Evolutionary conservation across 2,888 invertebrate genomes (phyloP), one percentile per base, ranked within the genome.

Genomic region (Ennomos erosarius): DNA sequence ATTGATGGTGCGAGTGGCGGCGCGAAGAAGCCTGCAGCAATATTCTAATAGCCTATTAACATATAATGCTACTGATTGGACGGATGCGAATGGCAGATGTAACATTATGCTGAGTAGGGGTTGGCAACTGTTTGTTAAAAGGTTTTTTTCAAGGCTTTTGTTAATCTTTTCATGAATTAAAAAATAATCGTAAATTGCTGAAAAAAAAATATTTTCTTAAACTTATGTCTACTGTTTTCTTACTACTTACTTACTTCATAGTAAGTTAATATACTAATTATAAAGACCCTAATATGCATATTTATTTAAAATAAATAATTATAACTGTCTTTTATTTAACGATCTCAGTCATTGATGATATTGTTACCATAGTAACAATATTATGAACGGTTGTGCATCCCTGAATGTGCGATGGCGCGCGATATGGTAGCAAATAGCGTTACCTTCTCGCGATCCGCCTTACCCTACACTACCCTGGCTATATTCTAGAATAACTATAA

Each of bases 41-140:
- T 91, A 91, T 92, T 92, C 90, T 91, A 92, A 92, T 92, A 87
- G 90, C 84, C 88, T 88, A 92, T 92, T 92, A 91, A 90, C 92
- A 92, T 92, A 92, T 92, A 92, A 92, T 92, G 86, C 87, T 73
- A 88, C 93, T 93, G 94, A 94, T 94, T 94, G 94, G 94, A 90
- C 88, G 88, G 87, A 89, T 90, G 88, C 87, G 86, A 86, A 79
- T 82, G 88, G 89, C 85, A 84, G 87, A 85, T 85, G 85, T 85
- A 82, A 88, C 85, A 83, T 82, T 76, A 74, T 73, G 75, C 75
- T 70, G 57, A 9, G 12, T 81, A 83, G 84, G 69, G 71, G 70
- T 70, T 10, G 6, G 1, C 38, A 86, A 88, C 84, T 67, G 73
- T 85, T n/a, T 76, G 4, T 16, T 1, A 12, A 3, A 37, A 47